Evolutionary conservation across 2,797 vertebrate species (phyloP).

Genomic region (Danio albolineatus): DNA sequence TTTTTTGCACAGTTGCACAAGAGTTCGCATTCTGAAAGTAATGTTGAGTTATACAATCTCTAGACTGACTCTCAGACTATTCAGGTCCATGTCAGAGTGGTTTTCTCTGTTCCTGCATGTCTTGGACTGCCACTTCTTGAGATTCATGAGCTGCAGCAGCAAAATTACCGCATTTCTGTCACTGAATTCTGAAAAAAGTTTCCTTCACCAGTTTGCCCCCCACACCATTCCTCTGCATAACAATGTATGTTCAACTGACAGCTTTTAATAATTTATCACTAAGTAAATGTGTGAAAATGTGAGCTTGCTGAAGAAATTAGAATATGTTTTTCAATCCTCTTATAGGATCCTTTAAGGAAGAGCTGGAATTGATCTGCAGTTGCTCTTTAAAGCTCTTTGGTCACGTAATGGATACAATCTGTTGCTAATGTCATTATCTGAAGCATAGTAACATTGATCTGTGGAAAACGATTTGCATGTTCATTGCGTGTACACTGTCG

Average conservation of each 20-base stretch:
- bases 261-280: slow-evolving; percentile 17
- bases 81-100: slow-evolving; percentile 33
- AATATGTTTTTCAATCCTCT: not conserved
- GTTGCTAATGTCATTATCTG: not conserved
- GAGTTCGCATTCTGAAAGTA: slow-evolving; percentile 39
- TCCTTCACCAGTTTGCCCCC: slow-evolving; percentile 24
- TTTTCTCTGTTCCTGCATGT: slow-evolving; percentile 26
- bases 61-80: slow-evolving; percentile 33
- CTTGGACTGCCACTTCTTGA: not conserved
- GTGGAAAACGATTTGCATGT: slow-evolving; percentile 23
- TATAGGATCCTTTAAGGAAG: not conserved
- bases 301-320: slow-evolving; percentile 18
- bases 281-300: not conserved
- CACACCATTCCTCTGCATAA: slow-evolving; percentile 12
- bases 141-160: slow-evolving; percentile 24
- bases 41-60: slow-evolving; percentile 16
- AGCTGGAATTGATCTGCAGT: not conserved
- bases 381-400: not conserved
- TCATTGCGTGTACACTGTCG: slow-evolving; percentile 23
- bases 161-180: not conserved
- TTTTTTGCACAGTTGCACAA: slow-evolving; percentile 60
- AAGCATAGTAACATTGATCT: not conserved
- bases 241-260: slow-evolving; percentile 22
- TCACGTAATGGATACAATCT: not conserved
- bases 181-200: not conserved